phyloP scores from a whole-genome alignment of 2,113 vertebrate genomes.

The Esox niger region DNA sequence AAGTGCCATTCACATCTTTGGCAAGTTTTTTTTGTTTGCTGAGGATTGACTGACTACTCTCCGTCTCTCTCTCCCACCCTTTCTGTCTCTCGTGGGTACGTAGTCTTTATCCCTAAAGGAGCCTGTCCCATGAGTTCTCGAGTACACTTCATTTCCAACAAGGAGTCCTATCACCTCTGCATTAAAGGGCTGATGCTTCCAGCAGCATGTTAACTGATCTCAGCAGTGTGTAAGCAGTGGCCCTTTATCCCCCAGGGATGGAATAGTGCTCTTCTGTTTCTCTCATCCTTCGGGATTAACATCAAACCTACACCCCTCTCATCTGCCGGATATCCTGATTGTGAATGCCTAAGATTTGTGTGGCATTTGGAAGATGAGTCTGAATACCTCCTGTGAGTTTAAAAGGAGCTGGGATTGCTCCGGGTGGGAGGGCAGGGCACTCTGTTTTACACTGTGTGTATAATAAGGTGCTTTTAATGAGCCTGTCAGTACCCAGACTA shows the following conservation, averaged over 20 bases:
- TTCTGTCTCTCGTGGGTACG: neutral
- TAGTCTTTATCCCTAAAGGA: conserved; percentile 2
- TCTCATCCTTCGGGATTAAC: conserved; percentile 20
- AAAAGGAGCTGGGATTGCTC: conserved; percentile 13
- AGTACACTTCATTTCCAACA: neutral
- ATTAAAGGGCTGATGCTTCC: conserved; percentile 1
- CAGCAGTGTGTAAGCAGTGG: neutral
- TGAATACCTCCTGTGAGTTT: conserved; percentile 26
- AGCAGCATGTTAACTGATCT: conserved; percentile 7
- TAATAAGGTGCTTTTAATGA: conserved; percentile 40
- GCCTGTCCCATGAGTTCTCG: neutral
- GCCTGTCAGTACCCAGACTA: neutral
- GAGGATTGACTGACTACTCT: neutral
- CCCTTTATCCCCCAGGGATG: conserved; percentile 9
- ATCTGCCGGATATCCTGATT: conserved; percentile 22
- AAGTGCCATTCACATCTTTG: neutral
- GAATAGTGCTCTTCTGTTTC: conserved; percentile 5
- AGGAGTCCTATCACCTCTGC: neutral
- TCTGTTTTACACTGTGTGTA: conserved; percentile 19
- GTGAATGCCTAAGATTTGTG: conserved; percentile 27
- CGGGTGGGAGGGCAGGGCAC: neutral
- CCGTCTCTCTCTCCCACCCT: too few species aligned
- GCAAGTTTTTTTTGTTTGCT: neutral
- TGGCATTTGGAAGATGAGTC: conserved; percentile 8
- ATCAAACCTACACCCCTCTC: conserved; percentile 9